phyloP scores from a whole-genome alignment of 2,113 vertebrate species.

The Cololabis saira region DNA sequence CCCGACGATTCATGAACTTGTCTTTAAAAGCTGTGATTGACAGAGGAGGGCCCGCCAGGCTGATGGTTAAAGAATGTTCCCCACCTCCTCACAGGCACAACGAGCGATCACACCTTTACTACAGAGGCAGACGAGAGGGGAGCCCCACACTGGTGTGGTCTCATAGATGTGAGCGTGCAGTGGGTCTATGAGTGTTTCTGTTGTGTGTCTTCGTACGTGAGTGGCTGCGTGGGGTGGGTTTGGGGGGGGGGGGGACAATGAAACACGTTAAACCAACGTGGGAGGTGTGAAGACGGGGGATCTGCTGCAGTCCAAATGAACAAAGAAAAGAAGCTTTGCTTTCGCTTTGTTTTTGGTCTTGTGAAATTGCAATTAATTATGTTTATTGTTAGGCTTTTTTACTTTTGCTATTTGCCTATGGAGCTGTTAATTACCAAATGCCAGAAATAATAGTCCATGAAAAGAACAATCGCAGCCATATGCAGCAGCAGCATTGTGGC shows the following conservation, averaged over 20 bases:
- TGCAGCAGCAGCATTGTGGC: too few species aligned
- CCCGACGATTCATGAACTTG: conserved; percentile 17
- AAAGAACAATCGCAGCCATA: background rate
- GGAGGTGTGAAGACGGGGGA: conserved; percentile 78
- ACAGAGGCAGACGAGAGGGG: conserved; percentile 55
- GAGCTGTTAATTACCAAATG: conserved; percentile 19
- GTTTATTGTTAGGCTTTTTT: conserved; percentile 38
- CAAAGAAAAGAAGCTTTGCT: conserved; percentile 61
- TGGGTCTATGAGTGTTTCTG: conserved; percentile 7
- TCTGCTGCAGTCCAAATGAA: conserved; percentile 75
- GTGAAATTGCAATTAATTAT: conserved; percentile 57
- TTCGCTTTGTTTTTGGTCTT: conserved; percentile 57
- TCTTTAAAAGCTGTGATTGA: conserved; percentile 18
- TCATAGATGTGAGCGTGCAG: conserved; percentile 25
- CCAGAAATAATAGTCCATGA: conserved; percentile 1
- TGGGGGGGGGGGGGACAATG: conserved; percentile 56
- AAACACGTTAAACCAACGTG: conserved; percentile 70
- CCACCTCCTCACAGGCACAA: conserved; percentile 59
- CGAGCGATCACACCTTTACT: conserved; percentile 62
- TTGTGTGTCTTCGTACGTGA: conserved; percentile 33
- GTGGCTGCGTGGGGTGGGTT: conserved; percentile 54
- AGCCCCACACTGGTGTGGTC: conserved; percentile 64
- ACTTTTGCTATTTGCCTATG: conserved; percentile 8
- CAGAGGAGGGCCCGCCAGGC: conserved; percentile 11
- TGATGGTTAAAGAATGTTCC: conserved; percentile 42